phyloP scores from a whole-genome alignment of 2,888 invertebrate genomes.

The Temnothorax unifasciatus region DNA sequence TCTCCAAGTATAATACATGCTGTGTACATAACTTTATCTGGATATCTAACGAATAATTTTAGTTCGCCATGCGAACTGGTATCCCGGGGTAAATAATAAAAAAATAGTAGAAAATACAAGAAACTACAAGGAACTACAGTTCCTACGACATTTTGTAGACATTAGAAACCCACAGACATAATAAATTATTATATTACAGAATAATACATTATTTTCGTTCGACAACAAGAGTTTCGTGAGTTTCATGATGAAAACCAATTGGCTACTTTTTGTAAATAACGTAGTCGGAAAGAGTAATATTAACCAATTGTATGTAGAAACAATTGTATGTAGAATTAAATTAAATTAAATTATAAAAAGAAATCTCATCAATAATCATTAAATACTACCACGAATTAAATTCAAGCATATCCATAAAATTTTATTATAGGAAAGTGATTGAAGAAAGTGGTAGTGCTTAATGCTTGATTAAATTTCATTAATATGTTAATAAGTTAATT shows the following conservation, averaged over 20 bases:
- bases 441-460: slow-evolving; percentile 27
- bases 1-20: slow-evolving; percentile 39
- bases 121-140: background rate
- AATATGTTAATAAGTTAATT: slow-evolving; percentile 26
- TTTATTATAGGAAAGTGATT: slow-evolving; percentile 22
- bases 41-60: slow-evolving; percentile 26
- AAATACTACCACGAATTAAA: slow-evolving; percentile 29
- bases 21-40: slow-evolving; percentile 28
- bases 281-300: background rate
- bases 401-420: slow-evolving; percentile 3
- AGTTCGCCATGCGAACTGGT: background rate
- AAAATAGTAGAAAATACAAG: slow-evolving; percentile 21
- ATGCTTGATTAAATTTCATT: slow-evolving; percentile 5
- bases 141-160: slow-evolving; percentile 1
- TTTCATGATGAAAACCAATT: background rate
- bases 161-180: slow-evolving; percentile 12
- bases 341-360: background rate
- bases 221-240: background rate
- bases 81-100: background rate
- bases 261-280: background rate
- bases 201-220: slow-evolving; percentile 1
- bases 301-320: background rate
- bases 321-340: background rate
- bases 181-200: slow-evolving; percentile 25
- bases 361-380: slow-evolving; percentile 13